Evolutionary conservation across 1,140 invertebrate species (phyloP).

Genomic region (Drosophila cardini): DNA sequence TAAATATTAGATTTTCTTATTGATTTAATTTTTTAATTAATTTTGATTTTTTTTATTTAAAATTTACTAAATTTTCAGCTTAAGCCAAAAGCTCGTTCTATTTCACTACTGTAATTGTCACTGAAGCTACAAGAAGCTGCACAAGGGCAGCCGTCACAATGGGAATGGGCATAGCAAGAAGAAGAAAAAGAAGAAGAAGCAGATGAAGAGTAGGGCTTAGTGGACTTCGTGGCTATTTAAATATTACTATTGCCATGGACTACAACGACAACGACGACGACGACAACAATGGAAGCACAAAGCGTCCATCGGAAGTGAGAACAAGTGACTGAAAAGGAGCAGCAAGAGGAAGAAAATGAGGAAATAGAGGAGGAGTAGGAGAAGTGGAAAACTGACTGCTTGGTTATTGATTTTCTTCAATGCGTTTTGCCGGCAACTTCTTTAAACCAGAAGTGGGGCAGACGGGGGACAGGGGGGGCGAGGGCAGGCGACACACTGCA

Average conservation of each 20-base stretch:
- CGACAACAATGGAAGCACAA: constrained; percentile 46
- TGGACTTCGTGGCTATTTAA: constrained; percentile 57
- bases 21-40: too few relatives aligned
- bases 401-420: constrained; percentile 67
- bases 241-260: constrained; percentile 72
- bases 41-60: too few relatives aligned
- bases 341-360: background rate
- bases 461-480: background rate
- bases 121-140: constrained; percentile 30
- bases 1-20: background rate
- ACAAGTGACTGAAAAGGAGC: background rate
- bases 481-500: background rate
- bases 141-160: constrained; percentile 17
- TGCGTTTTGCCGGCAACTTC: constrained; percentile 37
- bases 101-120: constrained; percentile 6
- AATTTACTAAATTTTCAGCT: background rate
- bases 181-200: background rate
- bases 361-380: background rate
- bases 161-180: background rate
- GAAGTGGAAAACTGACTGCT: background rate
- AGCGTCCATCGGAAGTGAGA: constrained; percentile 8
- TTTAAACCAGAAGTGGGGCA: background rate
- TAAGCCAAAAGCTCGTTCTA: background rate
- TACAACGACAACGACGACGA: constrained; percentile 31
- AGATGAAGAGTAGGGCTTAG: background rate